Base-by-base conservation (phyloP, 2,888 invertebrate species). In the Eudemis profundana region DNA sequence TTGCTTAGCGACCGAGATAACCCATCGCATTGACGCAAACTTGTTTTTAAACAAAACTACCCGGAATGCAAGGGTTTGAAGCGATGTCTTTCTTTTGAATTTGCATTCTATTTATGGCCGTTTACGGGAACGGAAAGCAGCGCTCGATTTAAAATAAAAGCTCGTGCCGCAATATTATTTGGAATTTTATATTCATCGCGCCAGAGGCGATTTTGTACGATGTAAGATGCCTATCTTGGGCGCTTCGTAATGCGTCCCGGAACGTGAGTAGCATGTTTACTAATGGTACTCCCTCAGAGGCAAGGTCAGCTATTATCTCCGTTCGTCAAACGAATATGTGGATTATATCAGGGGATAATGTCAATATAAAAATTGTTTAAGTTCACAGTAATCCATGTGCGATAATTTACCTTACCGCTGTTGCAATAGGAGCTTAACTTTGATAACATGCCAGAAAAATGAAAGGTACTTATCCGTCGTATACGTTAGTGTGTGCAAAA, bases 161-260 rank as follows among this genome's bases (percentile, higher is more conserved):
- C 27, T 10, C 15, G 15, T 17, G n/a, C 29, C n/a, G 10, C 29
- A 33, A 44, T 21, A n/a, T 61, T 15, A 10, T 23, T 36, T 54
- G 38, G 17, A 38, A 62, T 62, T 62, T 56, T 27, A 54, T 62
- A 62, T 62, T 62, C 62, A 56, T 53, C 47, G 40, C 19, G 62
- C 54, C 47, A 38, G 27, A 40, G 47, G 54, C 62, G 38, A 56
- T 62, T 42, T 62, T 40, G 19, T 56, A 54, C 62, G 53, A 40
- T 23, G 23, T 29, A 27, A 40, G 27, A 49, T 49, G 47, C 44
- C 42, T 51, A 49, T 50, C 40, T 63, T 42, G 40, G 40, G 56
- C 54, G 40, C 40, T 56, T 49, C 49, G 56, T 56, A 40, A 40
- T 63, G 29, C 10, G 21, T 40, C 56, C 15, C 40, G 21, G 40